These are phyloP conservation scores for Pachycephala philippinensis DNA, from an alignment of 2,113 vertebrate genomes.

Conservation along the genomic window DNA sequence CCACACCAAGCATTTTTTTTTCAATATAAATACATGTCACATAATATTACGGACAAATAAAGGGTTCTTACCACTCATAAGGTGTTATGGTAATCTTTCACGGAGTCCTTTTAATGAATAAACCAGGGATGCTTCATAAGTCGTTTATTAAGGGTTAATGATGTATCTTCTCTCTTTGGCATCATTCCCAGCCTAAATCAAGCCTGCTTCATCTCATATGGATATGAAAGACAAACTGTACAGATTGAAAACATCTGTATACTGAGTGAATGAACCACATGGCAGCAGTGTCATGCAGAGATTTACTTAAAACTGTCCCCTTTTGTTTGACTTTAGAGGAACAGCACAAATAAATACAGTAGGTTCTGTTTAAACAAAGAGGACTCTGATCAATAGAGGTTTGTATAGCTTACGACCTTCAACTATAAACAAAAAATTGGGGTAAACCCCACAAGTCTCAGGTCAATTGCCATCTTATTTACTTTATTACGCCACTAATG, in stretches of 20 bases:
- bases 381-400: slow-evolving; percentile 77
- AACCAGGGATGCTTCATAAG: background rate
- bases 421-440: slow-evolving; percentile 74
- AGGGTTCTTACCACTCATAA: background rate
- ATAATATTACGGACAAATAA: background rate
- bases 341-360: slow-evolving; percentile 79
- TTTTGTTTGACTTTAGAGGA: slow-evolving; percentile 78
- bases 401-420: slow-evolving; percentile 78
- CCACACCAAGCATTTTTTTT: background rate
- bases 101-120: slow-evolving; percentile 35
- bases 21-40: background rate
- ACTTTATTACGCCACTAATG: slow-evolving; percentile 70
- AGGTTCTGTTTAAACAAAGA: slow-evolving; percentile 78
- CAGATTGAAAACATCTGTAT: slow-evolving; percentile 88
- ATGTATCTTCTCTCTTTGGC: slow-evolving; percentile 78
- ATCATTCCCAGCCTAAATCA: slow-evolving; percentile 80
- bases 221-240: slow-evolving; percentile 79
- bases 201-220: slow-evolving; percentile 81
- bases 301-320: slow-evolving; percentile 70
- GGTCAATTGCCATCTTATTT: slow-evolving; percentile 76
- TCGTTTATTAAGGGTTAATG: slow-evolving; percentile 80
- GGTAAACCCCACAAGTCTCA: slow-evolving; percentile 73
- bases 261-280: slow-evolving; percentile 70
- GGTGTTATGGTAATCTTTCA: slow-evolving; percentile 33
- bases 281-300: slow-evolving; percentile 71